These are phyloP conservation scores for Leptinotarsa undecemlineata DNA, from an alignment of 1,140 invertebrate genomes.

Conservation along the genomic window DNA sequence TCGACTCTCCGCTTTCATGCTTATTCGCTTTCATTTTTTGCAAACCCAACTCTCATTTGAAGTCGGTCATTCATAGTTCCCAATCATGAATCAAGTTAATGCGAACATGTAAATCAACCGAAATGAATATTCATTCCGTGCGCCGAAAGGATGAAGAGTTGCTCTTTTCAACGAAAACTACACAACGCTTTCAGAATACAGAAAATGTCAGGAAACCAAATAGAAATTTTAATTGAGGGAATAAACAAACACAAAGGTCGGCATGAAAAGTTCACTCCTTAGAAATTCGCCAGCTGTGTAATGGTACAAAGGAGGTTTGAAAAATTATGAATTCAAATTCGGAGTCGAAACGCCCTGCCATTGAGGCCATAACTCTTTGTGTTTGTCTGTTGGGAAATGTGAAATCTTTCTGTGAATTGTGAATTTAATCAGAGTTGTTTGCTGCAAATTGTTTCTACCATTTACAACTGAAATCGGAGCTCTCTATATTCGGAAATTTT, in stretches of 20 bases:
- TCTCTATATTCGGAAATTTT: background rate
- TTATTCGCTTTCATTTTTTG: no score
- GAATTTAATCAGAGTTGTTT: background rate
- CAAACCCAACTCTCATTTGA: background rate
- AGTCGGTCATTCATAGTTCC: background rate
- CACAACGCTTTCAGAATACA: no score
- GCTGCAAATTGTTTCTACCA: background rate
- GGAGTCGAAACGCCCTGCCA: background rate
- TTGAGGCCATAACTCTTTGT: background rate
- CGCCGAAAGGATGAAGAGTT: no score
- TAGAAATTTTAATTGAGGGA: background rate
- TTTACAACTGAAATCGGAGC: background rate
- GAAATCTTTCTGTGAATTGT: background rate
- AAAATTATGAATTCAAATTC: constrained; percentile 8
- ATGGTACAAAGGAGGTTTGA: background rate
- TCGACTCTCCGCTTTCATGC: no score
- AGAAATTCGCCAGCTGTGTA: background rate
- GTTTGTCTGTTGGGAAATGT: background rate
- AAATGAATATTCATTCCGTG: no score
- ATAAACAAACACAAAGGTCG: background rate
- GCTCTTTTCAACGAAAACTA: no score
- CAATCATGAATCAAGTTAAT: no score
- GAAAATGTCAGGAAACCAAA: no score
- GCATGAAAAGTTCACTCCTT: background rate
- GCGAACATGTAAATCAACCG: no score